phyloP scores from a whole-genome alignment of 1,140 invertebrate species.

The Cydia fagiglandana region DNA sequence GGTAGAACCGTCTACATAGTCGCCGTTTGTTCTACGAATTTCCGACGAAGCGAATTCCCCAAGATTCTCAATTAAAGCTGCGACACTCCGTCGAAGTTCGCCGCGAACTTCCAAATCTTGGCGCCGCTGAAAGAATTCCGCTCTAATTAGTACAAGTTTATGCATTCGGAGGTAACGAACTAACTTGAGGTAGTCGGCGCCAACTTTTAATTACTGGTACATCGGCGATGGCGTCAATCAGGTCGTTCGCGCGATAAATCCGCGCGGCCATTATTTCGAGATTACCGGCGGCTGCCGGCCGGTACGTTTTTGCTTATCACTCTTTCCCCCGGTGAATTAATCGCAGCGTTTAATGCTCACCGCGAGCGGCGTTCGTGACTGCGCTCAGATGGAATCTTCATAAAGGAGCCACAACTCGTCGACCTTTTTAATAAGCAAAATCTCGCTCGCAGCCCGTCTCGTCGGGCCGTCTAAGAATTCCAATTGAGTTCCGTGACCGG shows the following conservation, averaged over 20 bases:
- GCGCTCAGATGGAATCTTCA: constrained; percentile 41
- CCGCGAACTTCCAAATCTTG: constrained; percentile 61
- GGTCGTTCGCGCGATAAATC: constrained; percentile 53
- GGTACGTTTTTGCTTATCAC: constrained; percentile 63
- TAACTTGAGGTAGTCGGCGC: constrained; percentile 47
- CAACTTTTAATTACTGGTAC: constrained; percentile 72
- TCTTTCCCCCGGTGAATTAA: constrained; percentile 47
- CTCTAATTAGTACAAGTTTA: constrained; percentile 74
- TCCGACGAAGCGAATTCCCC: constrained; percentile 67
- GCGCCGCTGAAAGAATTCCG: constrained; percentile 67
- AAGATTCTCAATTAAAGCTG: constrained; percentile 75
- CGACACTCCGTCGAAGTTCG: constrained; percentile 63
- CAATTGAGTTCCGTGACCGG: constrained; percentile 39
- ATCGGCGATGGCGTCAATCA: constrained; percentile 52
- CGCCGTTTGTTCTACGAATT: constrained; percentile 58
- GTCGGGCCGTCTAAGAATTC: constrained; percentile 37
- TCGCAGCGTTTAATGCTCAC: constrained; percentile 35
- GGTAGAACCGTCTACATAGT: constrained; percentile 47
- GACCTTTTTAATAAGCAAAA: constrained; percentile 45
- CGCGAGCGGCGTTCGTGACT: constrained; percentile 40
- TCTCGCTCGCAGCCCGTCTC: constrained; percentile 34
- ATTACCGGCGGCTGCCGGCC: constrained; percentile 60
- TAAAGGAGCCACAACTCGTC: constrained; percentile 39
- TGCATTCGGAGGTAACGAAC: constrained; percentile 57
- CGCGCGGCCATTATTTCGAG: constrained; percentile 58